phyloP scores from a whole-genome alignment of 92 coral and sea anemone genomes.

The Isaurus tuberculatus region DNA sequence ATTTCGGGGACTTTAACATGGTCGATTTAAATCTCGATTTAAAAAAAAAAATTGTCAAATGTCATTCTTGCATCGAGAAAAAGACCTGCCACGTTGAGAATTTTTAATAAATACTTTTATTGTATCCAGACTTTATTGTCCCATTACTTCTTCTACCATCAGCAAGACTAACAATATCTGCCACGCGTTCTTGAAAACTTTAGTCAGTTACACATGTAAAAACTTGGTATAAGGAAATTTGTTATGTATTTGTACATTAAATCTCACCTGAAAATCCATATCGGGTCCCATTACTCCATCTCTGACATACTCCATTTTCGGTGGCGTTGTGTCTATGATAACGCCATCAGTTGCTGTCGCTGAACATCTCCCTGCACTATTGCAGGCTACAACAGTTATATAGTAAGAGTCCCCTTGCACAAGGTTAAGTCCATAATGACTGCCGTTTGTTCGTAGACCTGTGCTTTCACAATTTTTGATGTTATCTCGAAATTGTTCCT shows the following conservation, averaged over 20 bases:
- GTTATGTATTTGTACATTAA: background rate
- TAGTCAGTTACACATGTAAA: no score
- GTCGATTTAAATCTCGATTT: no score
- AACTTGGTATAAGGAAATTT: background rate
- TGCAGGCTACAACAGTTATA: slow-evolving; percentile 94
- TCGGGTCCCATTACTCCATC: slow-evolving; percentile 98
- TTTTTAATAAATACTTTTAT: no score
- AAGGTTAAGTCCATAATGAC: slow-evolving; percentile 80
- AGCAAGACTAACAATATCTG: no score
- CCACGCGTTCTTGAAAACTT: no score
- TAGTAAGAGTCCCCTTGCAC: slow-evolving; percentile 80
- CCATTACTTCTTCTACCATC: no score
- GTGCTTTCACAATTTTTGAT: slow-evolving; percentile 88
- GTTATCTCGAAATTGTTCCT: slow-evolving; percentile 83
- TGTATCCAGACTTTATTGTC: no score
- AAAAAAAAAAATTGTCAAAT: no score
- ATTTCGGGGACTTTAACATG: no score
- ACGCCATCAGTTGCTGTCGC: slow-evolving; percentile 92
- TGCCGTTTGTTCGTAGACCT: slow-evolving; percentile 80
- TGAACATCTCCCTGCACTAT: slow-evolving; percentile 91
- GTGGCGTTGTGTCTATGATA: slow-evolving; percentile 91
- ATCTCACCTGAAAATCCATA: slow-evolving; percentile 90
- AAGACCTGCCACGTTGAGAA: no score
- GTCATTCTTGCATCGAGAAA: no score
- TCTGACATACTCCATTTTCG: slow-evolving; percentile 84